These are phyloP conservation scores for Champsocephalus gunnari DNA, from an alignment of 2,797 vertebrate genomes.

Conservation along the genomic window DNA sequence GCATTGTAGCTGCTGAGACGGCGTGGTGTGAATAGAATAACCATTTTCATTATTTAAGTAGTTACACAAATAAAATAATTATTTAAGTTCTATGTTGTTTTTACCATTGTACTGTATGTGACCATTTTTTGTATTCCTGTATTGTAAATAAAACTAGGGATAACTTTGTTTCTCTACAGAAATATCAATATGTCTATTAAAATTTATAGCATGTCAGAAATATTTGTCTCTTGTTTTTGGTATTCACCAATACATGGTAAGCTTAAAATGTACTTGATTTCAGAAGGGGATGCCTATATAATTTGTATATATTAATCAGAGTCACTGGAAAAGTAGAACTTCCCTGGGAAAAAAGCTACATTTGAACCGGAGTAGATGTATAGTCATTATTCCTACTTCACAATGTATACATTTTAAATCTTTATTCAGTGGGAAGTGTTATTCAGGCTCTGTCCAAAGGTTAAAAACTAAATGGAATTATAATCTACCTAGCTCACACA, in stretches of 20 bases:
- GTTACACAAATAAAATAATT: conserved; percentile 87
- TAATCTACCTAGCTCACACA: neutral
- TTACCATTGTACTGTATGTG: conserved; percentile 88
- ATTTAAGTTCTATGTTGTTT: conserved; percentile 89
- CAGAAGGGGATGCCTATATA: neutral
- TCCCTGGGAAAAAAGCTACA: neutral
- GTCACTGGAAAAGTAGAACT: neutral
- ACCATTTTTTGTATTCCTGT: conserved; percentile 85
- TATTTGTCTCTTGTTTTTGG: conserved; percentile 50
- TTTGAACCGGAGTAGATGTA: neutral
- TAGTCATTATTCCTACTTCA: neutral
- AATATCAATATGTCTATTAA: conserved; percentile 91
- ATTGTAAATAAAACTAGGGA: conserved; percentile 90
- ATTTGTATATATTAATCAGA: neutral
- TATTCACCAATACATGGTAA: neutral
- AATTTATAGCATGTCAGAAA: conserved; percentile 88
- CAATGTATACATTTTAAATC: too few species aligned
- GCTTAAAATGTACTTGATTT: neutral
- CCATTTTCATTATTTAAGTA: conserved; percentile 90
- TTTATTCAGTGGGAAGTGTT: neutral
- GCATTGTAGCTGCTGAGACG: conserved; percentile 88
- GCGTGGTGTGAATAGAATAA: conserved; percentile 89
- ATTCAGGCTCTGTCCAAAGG: neutral
- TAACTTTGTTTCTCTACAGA: conserved; percentile 86
- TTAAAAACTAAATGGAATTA: neutral